Evolutionary conservation across 2,797 vertebrate genomes (phyloP).

Genomic region (Pantherophis alleghaniensis): DNA sequence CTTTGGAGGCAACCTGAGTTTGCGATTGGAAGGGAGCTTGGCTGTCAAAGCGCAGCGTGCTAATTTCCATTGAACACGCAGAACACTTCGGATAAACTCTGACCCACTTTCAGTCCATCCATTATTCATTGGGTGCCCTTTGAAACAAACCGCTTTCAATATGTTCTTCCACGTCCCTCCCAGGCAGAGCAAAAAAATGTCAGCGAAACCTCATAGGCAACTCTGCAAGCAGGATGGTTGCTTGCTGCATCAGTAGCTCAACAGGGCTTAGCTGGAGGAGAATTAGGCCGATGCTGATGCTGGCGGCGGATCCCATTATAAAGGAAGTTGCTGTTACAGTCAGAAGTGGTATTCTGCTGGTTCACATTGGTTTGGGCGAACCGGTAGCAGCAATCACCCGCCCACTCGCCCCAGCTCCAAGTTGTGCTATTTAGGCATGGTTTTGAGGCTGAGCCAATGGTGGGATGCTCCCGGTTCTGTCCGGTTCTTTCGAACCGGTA

Average conservation of each 20-base stretch:
- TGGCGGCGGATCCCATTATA: fast-evolving
- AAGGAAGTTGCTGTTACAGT: not conserved
- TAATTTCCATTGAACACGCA: constrained; percentile 8
- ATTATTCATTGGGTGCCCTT: not conserved
- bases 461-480: too few species aligned
- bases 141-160: not conserved
- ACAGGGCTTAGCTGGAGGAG: not conserved
- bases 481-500: too few species aligned
- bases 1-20: not conserved
- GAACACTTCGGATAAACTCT: not conserved
- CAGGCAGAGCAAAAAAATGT: not conserved
- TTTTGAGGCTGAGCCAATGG: too few species aligned
- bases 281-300: not conserved
- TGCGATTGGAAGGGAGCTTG: not conserved
- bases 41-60: not conserved
- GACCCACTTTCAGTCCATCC: constrained; percentile 18
- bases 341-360: not conserved
- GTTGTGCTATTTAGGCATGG: too few species aligned
- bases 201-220: not conserved
- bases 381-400: too few species aligned
- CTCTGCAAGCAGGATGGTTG: too few species aligned
- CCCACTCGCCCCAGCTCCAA: too few species aligned
- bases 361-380: fast-evolving
- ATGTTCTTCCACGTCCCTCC: not conserved
- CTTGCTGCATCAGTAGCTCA: not conserved